Conservation (phyloP, 2,888 invertebrate species). For the Phaonia tiefii region DNA sequence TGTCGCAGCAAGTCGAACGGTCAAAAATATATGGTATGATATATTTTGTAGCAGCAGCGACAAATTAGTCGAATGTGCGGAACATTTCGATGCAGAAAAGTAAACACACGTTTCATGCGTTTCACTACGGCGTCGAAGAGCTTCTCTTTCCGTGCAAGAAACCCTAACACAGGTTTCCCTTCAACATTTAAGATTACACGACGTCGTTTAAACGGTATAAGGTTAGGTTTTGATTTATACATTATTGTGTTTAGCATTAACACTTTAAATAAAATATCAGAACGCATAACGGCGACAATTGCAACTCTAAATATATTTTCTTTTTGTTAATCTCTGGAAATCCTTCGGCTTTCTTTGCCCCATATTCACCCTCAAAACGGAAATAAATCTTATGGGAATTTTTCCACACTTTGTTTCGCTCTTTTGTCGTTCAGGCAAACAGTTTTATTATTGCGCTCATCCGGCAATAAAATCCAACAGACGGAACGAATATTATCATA, state of each 20-base stretch:
- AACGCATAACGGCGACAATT: neutral
- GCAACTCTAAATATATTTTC: neutral
- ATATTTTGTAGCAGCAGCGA: too few relatives aligned
- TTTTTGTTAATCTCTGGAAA: neutral
- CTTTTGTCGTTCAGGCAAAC: neutral
- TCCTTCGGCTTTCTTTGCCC: neutral
- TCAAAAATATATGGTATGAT: too few relatives aligned
- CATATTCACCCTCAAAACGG: neutral
- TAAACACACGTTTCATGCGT: too few relatives aligned
- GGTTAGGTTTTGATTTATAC: too few relatives aligned
- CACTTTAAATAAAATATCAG: neutral
- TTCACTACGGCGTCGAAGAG: too few relatives aligned
- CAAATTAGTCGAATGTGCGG: too few relatives aligned
- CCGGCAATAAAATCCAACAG: neutral
- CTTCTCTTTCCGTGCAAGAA: too few relatives aligned
- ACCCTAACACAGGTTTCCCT: too few relatives aligned
- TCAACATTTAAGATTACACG: neutral
- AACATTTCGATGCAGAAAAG: too few relatives aligned
- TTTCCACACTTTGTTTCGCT: neutral
- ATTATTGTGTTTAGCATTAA: too few relatives aligned
- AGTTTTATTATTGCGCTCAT: neutral
- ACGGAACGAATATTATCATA: neutral
- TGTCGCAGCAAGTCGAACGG: too few relatives aligned
- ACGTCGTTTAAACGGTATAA: neutral
- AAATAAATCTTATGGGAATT: conserved; percentile 3